Evolutionary conservation across 2,888 invertebrate species (phyloP), one percentile per base, ranked within the genome.

Genomic region (Ennomos erosarius): DNA sequence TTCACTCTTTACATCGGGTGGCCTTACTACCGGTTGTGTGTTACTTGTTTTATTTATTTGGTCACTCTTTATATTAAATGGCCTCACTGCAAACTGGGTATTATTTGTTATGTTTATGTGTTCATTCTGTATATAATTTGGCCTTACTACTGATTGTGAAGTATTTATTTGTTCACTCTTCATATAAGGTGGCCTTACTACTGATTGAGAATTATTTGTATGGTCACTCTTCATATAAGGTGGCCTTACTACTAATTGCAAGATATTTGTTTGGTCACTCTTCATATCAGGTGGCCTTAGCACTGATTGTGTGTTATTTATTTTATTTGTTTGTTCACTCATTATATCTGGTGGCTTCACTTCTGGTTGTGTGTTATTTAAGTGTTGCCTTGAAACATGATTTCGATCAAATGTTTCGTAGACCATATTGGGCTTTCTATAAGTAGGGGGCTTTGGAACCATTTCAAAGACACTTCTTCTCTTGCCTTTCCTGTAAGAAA

Each of bases 401-500:
- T 51, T 58, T 43, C 53, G 42, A 13, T 36, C 45, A 54, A 71
- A 82, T 46, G 79, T 75, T 46, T 67, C 55, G 10, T 52, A 49
- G 11, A 79, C 71, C 6, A 73, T 53, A 59, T 76, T 64, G 16
- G 55, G 42, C 13, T 13, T 11, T 33, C 37, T 35, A 26, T 26
- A 26, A 26, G 26, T 26, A 4, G 59, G 59, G 35, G 64, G 57
- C 8, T 59, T 59, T 1, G 64, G 39, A 40, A 51, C 40, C 11
- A 70, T 47, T 55, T 76, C 80, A 8, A 75, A 75, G 12, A 90
- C 74, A 67, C 90, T 90, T 69, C 81, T 80, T 56, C 90, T 76
- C 75, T 89, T 90, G n/a, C 81, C 85, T 79, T 83, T 87, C 51
- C 90, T 90, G 74, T 36, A 67, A 68, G 13, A 54, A 50, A 47